Base-by-base conservation (phyloP, 2,888 invertebrate genomes). In the Caenorhabditis zanzibari region DNA sequence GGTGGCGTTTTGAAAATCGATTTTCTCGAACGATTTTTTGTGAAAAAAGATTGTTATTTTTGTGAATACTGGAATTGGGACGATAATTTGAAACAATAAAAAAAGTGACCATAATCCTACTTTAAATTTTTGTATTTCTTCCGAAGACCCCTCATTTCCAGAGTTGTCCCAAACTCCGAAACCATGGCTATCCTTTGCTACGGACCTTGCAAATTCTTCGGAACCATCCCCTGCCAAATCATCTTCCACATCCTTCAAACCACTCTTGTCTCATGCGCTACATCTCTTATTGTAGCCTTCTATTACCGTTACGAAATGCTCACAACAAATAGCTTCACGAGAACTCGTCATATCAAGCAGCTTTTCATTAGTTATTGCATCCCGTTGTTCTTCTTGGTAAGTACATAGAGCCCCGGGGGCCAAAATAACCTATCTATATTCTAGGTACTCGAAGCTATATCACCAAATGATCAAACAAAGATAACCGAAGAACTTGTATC, bases 291-390 rank as follows among this genome's bases (percentile, higher is more conserved):
- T 2, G 32, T 81, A 9, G 74, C 74, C 1, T 81, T 81, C 24
- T 81, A 81, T 19, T 69, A 74, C 52, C 61, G 81, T 2, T 81
- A 81, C 19, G 32, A 63, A n/a, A 59, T 81, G 66, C 16, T 81
- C 12, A 81, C 59, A 26, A 35, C 47, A 1, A 66, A 68, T 10
- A 73, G 59, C 44, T 64, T 73, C 26, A 52, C 66, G 7, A 73
- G 68, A 52, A 66, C 7, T 14, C 58, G 52, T 1, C 71, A 61
- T 14, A 68, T 22, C n/a, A 72, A 54, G n/a, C 73, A 66, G 32
- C 10, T 72, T 1, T 24, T 74, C 16, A 52, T 81, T 19, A 72
- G 66, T 24, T 72, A 81, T n/a, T n/a, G 16, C 32, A 32, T 81
- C 6, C 73, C 73, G 0, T 6, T 69, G 4, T n/a, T 68, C 0